These are phyloP conservation scores for Patiria miniata DNA, from an alignment of 35 echinoderm and acorn worm species.

Conservation along the genomic window DNA sequence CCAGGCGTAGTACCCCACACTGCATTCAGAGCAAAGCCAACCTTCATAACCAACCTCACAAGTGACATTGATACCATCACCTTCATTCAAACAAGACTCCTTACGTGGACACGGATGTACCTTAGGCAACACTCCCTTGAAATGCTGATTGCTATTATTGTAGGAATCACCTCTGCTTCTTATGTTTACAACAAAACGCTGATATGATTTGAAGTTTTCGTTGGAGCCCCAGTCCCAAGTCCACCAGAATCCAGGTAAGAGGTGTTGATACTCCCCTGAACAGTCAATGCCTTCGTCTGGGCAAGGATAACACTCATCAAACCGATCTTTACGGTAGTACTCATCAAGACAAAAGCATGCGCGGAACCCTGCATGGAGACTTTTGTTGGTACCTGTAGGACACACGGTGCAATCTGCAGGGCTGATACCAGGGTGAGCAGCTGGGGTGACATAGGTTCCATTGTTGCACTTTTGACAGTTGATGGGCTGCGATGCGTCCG, in stretches of 20 bases:
- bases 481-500: too few relatives aligned
- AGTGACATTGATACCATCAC: not conserved
- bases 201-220: not conserved
- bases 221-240: slow-evolving; percentile 28
- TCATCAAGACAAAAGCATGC: slow-evolving; percentile 43
- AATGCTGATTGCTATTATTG: not conserved
- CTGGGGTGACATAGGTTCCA: slow-evolving; percentile 26
- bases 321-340: slow-evolving; percentile 37
- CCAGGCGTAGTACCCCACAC: slow-evolving; percentile 16
- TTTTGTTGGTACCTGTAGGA: slow-evolving; percentile 46
- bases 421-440: not conserved
- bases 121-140: not conserved
- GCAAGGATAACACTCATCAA: slow-evolving; percentile 5
- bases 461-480: too few relatives aligned
- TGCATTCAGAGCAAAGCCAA: slow-evolving; percentile 40
- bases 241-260: slow-evolving; percentile 51
- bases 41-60: not conserved
- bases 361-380: slow-evolving; percentile 34
- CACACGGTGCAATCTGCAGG: slow-evolving; percentile 13
- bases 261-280: slow-evolving; percentile 26
- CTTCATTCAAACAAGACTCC: not conserved
- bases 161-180: not conserved
- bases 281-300: slow-evolving; percentile 8
- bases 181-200: slow-evolving; percentile 9
- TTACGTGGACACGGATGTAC: not conserved